Evolutionary conservation across 2,888 invertebrate genomes (phyloP).

Genomic region (Apodemia hepburni): DNA sequence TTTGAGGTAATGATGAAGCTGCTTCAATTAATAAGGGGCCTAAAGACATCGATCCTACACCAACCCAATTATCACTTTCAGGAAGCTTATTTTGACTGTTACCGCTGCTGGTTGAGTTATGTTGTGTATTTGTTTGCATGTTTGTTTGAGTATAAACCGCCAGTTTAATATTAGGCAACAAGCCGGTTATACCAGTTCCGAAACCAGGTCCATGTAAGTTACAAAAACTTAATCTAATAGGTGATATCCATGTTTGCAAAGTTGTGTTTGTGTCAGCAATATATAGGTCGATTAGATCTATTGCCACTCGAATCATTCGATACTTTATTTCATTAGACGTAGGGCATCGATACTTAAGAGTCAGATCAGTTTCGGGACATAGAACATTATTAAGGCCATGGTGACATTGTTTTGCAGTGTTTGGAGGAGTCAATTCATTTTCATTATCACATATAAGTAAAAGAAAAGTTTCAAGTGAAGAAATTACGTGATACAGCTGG

Average conservation of each 20-base stretch:
- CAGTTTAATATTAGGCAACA: conserved; percentile 86
- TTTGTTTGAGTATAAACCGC: conserved; percentile 84
- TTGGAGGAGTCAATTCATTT: conserved; percentile 92
- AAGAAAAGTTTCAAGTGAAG: conserved; percentile 93
- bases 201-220: conserved; percentile 97
- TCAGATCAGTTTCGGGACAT: conserved; percentile 84
- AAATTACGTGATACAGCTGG: conserved; percentile 92
- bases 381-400: conserved; percentile 86
- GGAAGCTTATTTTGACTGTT: conserved; percentile 52
- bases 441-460: conserved; percentile 93
- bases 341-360: conserved; percentile 87
- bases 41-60: conserved; percentile 93
- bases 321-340: conserved; percentile 94
- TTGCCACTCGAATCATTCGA: conserved; percentile 92
- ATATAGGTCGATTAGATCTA: conserved; percentile 95
- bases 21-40: conserved; percentile 95
- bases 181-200: conserved; percentile 92
- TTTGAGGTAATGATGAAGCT: conserved; percentile 89
- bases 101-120: conserved; percentile 77
- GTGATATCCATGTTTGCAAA: conserved; percentile 93
- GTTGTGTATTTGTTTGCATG: conserved; percentile 72
- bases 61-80: conserved; percentile 90
- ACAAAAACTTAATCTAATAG: conserved; percentile 93
- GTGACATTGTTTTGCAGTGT: conserved; percentile 88
- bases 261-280: conserved; percentile 94